Conservation (phyloP, 1,140 invertebrate genomes). For the Trypoxylus dichotomus region DNA sequence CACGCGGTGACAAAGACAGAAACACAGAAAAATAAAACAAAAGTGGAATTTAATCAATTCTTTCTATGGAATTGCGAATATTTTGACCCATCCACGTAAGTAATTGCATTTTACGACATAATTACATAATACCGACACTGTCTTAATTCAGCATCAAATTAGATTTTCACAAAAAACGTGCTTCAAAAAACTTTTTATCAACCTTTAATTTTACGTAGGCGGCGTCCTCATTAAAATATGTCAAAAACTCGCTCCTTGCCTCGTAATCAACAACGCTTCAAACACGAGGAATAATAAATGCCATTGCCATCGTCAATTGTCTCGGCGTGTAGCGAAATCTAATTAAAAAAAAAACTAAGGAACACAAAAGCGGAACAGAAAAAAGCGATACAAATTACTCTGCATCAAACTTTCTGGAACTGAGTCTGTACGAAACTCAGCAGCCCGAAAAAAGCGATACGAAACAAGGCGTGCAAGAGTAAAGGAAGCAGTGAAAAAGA, state of each 20-base stretch:
- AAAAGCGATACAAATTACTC: constrained; percentile 3
- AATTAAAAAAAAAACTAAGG: neutral
- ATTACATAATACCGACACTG: too few species aligned
- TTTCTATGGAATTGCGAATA: too few species aligned
- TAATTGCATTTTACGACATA: too few species aligned
- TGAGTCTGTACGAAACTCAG: neutral
- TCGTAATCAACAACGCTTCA: neutral
- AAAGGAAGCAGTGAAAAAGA: neutral
- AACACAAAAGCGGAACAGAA: neutral
- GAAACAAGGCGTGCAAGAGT: neutral
- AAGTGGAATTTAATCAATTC: too few species aligned
- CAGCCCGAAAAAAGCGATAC: neutral
- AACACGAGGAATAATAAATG: neutral
- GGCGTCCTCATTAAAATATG: neutral
- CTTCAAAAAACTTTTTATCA: neutral
- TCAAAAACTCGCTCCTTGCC: neutral
- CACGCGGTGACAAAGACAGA: too few species aligned
- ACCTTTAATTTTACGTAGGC: neutral
- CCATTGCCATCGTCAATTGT: neutral
- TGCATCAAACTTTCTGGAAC: neutral
- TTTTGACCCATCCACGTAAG: too few species aligned
- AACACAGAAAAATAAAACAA: too few species aligned
- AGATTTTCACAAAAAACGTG: too few species aligned
- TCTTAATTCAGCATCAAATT: too few species aligned
- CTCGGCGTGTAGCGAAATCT: neutral